A percentile compares a stretch with the other conserved stretches of the same genome.
Evolutionary conservation across 2,113 vertebrate species (phyloP).

Genomic region (Oncorhynchus clarkii): DNA sequence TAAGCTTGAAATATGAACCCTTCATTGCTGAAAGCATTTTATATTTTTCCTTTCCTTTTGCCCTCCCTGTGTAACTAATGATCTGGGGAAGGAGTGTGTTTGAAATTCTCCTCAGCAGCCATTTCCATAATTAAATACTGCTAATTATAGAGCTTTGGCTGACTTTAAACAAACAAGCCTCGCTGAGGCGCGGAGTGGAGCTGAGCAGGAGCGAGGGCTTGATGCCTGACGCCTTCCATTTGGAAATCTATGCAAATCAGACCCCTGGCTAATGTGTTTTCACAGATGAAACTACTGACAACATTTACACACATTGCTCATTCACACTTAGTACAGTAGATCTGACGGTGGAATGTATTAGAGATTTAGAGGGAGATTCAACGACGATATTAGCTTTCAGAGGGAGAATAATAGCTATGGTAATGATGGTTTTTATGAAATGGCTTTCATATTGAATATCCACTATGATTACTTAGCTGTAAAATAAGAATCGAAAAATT

Average conservation of each 20-base stretch:
- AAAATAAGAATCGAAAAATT: constrained; percentile 51
- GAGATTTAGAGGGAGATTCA: constrained; percentile 59
- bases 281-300: constrained; percentile 70
- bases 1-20: constrained; percentile 99
- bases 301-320: constrained; percentile 70
- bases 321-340: constrained; percentile 50
- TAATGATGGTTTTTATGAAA: constrained; percentile 51
- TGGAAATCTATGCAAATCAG: constrained; percentile 83
- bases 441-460: constrained; percentile 31
- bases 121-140: constrained; percentile 98
- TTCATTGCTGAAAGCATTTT: constrained; percentile 97
- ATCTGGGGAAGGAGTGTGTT: constrained; percentile 89
- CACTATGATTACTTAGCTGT: constrained; percentile 20
- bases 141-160: constrained; percentile 95
- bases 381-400: constrained; percentile 61
- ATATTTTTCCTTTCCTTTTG: constrained; percentile 71
- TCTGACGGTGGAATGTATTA: no score
- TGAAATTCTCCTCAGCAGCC: constrained; percentile 92
- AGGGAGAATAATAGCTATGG: constrained; percentile 31
- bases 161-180: constrained; percentile 90
- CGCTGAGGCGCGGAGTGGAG: constrained; percentile 49
- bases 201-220: constrained; percentile 68
- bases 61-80: constrained; percentile 89
- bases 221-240: constrained; percentile 78
- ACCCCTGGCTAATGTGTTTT: constrained; percentile 77